Conservation (phyloP, 35 echinoderm and acorn worm genomes). For the Hemicentrotus pulcherrimus region DNA sequence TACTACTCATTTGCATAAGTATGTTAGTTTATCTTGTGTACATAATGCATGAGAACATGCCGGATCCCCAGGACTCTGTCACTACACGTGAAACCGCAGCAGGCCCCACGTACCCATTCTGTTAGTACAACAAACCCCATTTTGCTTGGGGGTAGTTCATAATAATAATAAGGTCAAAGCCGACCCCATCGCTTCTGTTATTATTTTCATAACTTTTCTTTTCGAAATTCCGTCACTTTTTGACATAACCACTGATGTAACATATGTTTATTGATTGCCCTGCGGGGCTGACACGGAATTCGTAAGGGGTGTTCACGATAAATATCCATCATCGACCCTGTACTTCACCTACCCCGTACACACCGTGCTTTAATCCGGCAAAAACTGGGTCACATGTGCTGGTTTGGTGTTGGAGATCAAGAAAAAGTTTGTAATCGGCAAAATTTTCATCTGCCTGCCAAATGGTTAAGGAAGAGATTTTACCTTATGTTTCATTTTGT, state of each 20-base stretch:
- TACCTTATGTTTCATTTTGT: not conserved
- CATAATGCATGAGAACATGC: not conserved
- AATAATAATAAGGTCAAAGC: slow-evolving; percentile 8
- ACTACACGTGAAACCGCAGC: not conserved
- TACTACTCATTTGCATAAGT: too few species aligned
- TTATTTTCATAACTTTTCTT: slow-evolving; percentile 32
- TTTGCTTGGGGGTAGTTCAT: not conserved
- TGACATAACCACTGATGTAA: slow-evolving; percentile 15
- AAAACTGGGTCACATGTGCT: not conserved
- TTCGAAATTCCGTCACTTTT: not conserved
- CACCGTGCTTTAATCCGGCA: not conserved
- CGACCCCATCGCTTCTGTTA: slow-evolving; percentile 2
- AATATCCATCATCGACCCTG: not conserved
- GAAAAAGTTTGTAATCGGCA: not conserved
- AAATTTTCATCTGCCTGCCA: not conserved
- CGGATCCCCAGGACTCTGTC: not conserved
- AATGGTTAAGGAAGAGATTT: not conserved
- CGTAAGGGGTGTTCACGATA: not conserved
- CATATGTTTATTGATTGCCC: not conserved
- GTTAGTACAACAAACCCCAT: not conserved
- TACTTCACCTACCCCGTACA: not conserved
- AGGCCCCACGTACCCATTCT: not conserved
- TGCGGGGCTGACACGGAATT: not conserved
- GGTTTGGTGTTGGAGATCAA: not conserved
- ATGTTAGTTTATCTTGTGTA: too few species aligned